These are phyloP conservation scores for Origma solitaria DNA, from an alignment of 2,113 vertebrate genomes.

Conservation along the genomic window DNA sequence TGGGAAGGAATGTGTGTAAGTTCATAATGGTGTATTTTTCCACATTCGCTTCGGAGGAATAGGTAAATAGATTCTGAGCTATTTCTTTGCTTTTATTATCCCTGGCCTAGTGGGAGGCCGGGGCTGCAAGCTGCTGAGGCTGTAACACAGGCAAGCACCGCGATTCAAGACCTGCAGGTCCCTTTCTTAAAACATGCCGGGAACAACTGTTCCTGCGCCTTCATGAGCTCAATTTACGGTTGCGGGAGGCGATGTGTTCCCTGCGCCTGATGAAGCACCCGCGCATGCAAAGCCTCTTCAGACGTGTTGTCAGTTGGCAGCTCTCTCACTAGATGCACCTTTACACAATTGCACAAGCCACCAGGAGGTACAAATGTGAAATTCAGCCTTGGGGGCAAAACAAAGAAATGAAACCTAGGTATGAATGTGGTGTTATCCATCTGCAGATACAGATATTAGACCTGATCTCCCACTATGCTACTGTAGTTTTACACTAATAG, in stretches of 20 bases:
- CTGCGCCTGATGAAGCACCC: background rate
- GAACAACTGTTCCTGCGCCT: conserved; percentile 3
- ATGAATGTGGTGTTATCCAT: conserved; percentile 4
- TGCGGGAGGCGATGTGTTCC: background rate
- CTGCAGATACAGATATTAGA: conserved; percentile 34
- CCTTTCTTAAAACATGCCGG: background rate
- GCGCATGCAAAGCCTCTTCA: background rate
- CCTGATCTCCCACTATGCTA: background rate
- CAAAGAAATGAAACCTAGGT: conserved; percentile 32
- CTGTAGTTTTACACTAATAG: conserved; percentile 9
- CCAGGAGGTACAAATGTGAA: conserved; percentile 51
- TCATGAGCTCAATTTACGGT: background rate
- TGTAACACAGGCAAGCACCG: background rate
- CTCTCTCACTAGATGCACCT: conserved; percentile 37
- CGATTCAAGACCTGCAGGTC: background rate
- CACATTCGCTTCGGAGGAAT: background rate
- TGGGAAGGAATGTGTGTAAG: background rate
- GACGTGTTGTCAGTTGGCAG: conserved; percentile 44
- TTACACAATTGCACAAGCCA: conserved; percentile 53
- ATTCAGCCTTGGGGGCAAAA: conserved; percentile 54
- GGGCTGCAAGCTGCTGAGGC: conserved; percentile 1
- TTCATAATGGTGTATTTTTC: background rate
- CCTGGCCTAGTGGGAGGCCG: conserved; percentile 4
- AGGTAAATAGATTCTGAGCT: conserved; percentile 27
- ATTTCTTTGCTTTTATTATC: conserved; percentile 19